Base-by-base conservation (phyloP, 2,113 vertebrate genomes). In the Brienomyrus longianalis region DNA sequence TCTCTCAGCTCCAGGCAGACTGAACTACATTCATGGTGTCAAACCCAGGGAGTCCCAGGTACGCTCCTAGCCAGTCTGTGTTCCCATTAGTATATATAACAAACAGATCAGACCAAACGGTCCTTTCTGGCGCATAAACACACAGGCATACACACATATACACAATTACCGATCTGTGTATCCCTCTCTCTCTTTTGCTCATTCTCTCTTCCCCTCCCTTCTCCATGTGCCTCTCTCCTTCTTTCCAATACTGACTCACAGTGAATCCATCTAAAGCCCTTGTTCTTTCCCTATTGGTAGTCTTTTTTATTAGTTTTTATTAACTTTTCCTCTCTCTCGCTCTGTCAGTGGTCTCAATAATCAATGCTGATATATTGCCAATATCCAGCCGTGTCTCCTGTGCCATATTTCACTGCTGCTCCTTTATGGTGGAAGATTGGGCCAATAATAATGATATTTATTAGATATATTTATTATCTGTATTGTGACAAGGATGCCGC, bases 311-410 rank as follows among this genome's bases (percentile, higher is more conserved):
- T 95, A 95, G 95, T 95, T 96, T 96, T 96, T 96, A 96, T 96
- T 96, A 96, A 96, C 96, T 96, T 95, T 95, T 92, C 93, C 93
- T 94, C 95, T 92, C 92, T 92, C 91, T 93, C 92, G 93, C 95
- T 93, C 93, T 95, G 95, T 96, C 96, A 95, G 94, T 95, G 93
- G 94, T 95, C 94, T 95, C 94, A 95, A 95, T 96, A 96, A 96
- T 96, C 96, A 96, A 96, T 96, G 95, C 96, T 96, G 95, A 96
- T 96, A 95, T 96, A 96, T 96, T 96, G 95, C 95, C 95, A 96
- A 96, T 96, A 96, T 96, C 95, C 94, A 94, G 92, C 93, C 92
- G 70, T 83, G 95, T 96, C 96, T 93, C 95, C 88, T 3, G 93
- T 94, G 96, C 93, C 95, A 95, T 96, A 94, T 95, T 95, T 96